Evolutionary conservation across 2,888 invertebrate species (phyloP).

Genomic region (Stratiomys singularior): DNA sequence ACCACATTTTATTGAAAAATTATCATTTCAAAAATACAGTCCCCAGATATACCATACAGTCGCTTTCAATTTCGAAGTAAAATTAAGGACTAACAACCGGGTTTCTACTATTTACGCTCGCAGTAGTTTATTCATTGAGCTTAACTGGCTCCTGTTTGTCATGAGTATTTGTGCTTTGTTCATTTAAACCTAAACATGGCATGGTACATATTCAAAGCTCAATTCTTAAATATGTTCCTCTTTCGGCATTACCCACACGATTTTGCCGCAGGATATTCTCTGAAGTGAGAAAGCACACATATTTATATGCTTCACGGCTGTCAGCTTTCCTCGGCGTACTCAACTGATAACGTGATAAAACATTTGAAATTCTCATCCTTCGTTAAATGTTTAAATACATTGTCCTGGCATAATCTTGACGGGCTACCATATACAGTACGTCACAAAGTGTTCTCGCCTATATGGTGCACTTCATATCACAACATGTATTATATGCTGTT

Average conservation of each 20-base stretch:
- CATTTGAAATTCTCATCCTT: conserved; percentile 46
- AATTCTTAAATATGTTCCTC: too few species aligned
- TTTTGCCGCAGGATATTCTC: neutral
- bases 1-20: too few species aligned
- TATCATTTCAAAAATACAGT: too few species aligned
- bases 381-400: conserved; percentile 48
- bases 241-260: neutral
- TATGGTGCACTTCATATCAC: neutral
- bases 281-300: neutral
- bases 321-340: conserved; percentile 38
- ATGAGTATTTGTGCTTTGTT: too few species aligned
- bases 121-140: too few species aligned
- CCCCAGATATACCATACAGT: too few species aligned
- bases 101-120: too few species aligned
- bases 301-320: conserved; percentile 27
- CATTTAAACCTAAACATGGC: too few species aligned
- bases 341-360: conserved; percentile 48
- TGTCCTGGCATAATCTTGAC: conserved; percentile 45
- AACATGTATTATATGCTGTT: neutral
- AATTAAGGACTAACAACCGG: too few species aligned
- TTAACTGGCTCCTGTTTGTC: too few species aligned
- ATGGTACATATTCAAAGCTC: too few species aligned
- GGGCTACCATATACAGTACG: conserved; percentile 18
- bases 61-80: too few species aligned
- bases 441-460: neutral